phyloP scores from a whole-genome alignment of 2,797 vertebrate genomes.

The Tragopan temminckii region DNA sequence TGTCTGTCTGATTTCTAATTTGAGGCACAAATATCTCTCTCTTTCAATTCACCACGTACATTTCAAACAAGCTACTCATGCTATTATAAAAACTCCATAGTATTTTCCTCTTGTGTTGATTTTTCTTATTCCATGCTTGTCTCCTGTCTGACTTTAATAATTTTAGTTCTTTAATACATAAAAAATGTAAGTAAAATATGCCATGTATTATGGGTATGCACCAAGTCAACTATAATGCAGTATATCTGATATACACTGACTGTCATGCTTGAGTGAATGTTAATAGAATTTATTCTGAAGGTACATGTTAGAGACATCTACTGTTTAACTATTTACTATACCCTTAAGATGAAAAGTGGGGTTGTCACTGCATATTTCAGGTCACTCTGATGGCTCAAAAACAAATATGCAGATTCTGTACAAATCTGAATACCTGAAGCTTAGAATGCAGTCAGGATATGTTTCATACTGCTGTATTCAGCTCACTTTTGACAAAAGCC shows the following conservation, averaged over 20 bases:
- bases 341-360: constrained; percentile 81
- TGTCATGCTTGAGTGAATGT: constrained; percentile 86
- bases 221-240: constrained; percentile 86
- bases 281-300: constrained; percentile 88
- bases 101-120: constrained; percentile 75
- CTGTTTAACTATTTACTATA: constrained; percentile 86
- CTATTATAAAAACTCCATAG: constrained; percentile 74
- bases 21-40: constrained; percentile 84
- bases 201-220: constrained; percentile 83
- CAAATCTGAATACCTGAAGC: constrained; percentile 72
- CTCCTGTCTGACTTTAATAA: constrained; percentile 83
- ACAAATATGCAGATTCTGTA: constrained; percentile 77
- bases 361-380: constrained; percentile 79
- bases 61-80: constrained; percentile 83
- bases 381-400: constrained; percentile 74
- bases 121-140: constrained; percentile 79
- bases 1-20: constrained; percentile 86
- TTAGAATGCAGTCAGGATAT: constrained; percentile 59
- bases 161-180: constrained; percentile 84
- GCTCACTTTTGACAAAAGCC: constrained; percentile 81
- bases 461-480: constrained; percentile 75
- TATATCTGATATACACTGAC: constrained; percentile 87
- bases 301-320: constrained; percentile 84
- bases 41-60: constrained; percentile 80
- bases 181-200: constrained; percentile 86